Evolutionary conservation across 92 coral and sea anemone species (phyloP).

Genomic region (Galaxea fascicularis): DNA sequence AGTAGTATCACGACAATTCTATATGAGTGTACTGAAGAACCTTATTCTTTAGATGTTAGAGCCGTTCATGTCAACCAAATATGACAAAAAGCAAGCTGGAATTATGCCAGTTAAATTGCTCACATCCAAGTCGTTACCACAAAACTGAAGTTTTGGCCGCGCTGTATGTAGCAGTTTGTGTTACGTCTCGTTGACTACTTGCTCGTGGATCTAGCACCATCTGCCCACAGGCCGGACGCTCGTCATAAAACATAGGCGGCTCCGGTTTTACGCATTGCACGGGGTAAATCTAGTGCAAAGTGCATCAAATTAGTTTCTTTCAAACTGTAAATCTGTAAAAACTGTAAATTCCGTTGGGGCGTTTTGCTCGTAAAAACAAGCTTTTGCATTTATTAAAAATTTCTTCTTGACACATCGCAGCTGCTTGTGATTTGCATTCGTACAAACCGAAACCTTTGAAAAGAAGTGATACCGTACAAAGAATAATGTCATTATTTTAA

Average conservation of each 20-base stretch:
- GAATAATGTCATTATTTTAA: neutral
- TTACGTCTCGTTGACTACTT: slow-evolving; percentile 4
- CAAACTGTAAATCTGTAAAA: slow-evolving; percentile 2
- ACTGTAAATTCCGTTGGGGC: slow-evolving; percentile 16
- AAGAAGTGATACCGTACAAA: neutral
- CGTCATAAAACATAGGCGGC: slow-evolving; percentile 6
- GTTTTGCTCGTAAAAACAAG: slow-evolving; percentile 14
- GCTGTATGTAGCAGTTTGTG: slow-evolving; percentile 15
- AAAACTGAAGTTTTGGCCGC: slow-evolving; percentile 18
- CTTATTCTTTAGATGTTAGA: neutral
- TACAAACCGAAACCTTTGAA: neutral
- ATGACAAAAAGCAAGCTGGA: neutral
- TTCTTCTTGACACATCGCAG: slow-evolving; percentile 28
- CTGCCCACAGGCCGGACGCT: slow-evolving; percentile 25
- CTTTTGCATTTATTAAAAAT: slow-evolving; percentile 28
- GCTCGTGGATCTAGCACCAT: slow-evolving; percentile 23
- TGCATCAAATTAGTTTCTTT: slow-evolving; percentile 27
- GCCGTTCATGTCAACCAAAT: neutral
- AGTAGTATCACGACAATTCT: neutral
- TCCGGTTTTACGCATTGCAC: slow-evolving; percentile 13
- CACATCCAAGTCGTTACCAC: neutral
- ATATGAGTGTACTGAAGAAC: neutral
- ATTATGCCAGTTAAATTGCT: neutral
- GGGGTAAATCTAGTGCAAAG: slow-evolving; percentile 21
- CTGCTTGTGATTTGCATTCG: slow-evolving; percentile 2